Evolutionary conservation across 2,888 invertebrate genomes (phyloP), one percentile per base, ranked within the genome.

Genomic region (Cheilosia pagana): DNA sequence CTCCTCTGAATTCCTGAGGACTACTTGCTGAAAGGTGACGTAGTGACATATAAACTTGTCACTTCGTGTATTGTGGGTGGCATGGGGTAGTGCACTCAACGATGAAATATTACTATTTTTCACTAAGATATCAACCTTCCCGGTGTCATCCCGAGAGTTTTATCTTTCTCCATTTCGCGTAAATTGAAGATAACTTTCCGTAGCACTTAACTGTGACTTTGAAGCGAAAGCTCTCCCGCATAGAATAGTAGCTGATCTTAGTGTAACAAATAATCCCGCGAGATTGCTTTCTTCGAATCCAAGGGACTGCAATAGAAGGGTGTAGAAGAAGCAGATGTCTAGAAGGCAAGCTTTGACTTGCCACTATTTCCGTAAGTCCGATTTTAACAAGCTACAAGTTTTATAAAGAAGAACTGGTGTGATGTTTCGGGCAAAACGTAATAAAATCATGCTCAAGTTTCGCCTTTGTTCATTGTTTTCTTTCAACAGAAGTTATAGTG

Each of bases 101-200:
- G 70, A 85, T 81, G 85, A 85, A 85, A 85, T 75, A 85, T 85
- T 81, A 85, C 75, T 79, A 85, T 81, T 81, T 75, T 81, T 85
- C 75, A 70, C 75, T 35, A 71, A 71, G 65, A 71, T 81, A 76
- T 71, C 79, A 85, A 71, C 81, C 79, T 65, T 70, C 65, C 55
- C 55, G 70, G 50, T 81, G 75, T 71, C 85, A 81, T 71, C 71
- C 75, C 45, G 45, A 55, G 71, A 85, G 81, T 85, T 85, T 81
- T 71, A 85, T 85, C 79, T 76, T 79, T 62, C 81, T 76, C 65
- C 62, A 76, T 85, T 81, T 85, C 85, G 62, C 62, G 85, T 71
- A 81, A 76, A 85, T 81, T 85, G 81, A 81, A 81, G 85, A 85
- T 81, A 85, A 81, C 81, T 85, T 81, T 85, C 60, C 70, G 65